Evolutionary conservation across 1,140 invertebrate genomes (phyloP).

Genomic region (Zaprionus nigranus): DNA sequence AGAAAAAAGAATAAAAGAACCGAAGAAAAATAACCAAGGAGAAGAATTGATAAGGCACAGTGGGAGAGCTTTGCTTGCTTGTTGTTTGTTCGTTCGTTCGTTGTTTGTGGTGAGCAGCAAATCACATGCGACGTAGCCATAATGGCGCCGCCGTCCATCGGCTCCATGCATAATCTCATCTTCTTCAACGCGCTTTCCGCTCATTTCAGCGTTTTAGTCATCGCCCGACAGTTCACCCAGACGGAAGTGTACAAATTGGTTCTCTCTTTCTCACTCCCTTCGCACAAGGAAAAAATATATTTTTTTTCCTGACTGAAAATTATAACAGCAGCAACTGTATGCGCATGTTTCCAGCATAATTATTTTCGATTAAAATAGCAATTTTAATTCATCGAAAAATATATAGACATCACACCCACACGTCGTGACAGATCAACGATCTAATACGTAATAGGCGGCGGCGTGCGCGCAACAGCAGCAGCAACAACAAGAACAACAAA

Average conservation of each 20-base stretch:
- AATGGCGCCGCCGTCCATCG: slow-evolving; percentile 28
- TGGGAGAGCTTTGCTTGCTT: slow-evolving; percentile 34
- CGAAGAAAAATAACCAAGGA: slow-evolving; percentile 5
- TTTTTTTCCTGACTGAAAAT: slow-evolving; percentile 44
- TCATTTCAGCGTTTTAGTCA: slow-evolving; percentile 44
- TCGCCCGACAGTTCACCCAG: slow-evolving; percentile 33
- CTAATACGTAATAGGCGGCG: slow-evolving; percentile 54
- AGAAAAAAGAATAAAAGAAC: background rate
- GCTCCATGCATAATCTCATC: slow-evolving; percentile 27
- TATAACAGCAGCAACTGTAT: slow-evolving; percentile 12
- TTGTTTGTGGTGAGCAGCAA: slow-evolving; percentile 60
- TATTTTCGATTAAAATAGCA: background rate
- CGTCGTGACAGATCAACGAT: slow-evolving; percentile 8
- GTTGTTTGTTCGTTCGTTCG: slow-evolving; percentile 33
- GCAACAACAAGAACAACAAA: slow-evolving; percentile 15
- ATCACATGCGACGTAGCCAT: slow-evolving; percentile 42
- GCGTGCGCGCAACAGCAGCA: slow-evolving; percentile 16
- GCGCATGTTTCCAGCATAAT: slow-evolving; percentile 37
- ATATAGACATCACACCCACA: background rate
- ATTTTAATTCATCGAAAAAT: background rate
- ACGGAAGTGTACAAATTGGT: slow-evolving; percentile 37
- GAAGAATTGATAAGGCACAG: slow-evolving; percentile 32
- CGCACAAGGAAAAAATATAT: background rate
- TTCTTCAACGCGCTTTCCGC: slow-evolving; percentile 38
- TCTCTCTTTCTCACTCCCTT: slow-evolving; percentile 10